Evolutionary conservation across 1,140 invertebrate genomes (phyloP), one percentile per base, ranked within the genome.

Genomic region (Camponotus pennsylvanicus): DNA sequence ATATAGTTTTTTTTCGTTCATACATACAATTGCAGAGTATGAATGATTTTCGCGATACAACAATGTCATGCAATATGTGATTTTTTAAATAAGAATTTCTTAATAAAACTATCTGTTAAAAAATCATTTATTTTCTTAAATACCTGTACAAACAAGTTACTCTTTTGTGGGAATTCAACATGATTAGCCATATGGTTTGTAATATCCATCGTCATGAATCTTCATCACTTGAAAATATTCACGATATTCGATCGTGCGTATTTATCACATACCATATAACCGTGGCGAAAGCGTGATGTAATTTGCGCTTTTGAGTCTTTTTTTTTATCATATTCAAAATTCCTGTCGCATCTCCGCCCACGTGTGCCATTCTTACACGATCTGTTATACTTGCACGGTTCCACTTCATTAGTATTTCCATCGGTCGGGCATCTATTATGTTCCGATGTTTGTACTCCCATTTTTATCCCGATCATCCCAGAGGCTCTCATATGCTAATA

Each of bases 381-480:
- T 86, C 63, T 91, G 89, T 91, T 93, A 90, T 90, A 92, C 84
- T 92, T 89, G 63, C 61, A 86, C 77, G 32, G 85, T 86, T 90
- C 86, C 83, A 69, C 87, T 90, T 94, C 93, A 94, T 94, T 94
- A 92, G 89, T 94, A 93, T 93, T 93, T 92, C 86, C 91, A 93
- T 91, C 90, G 88, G 84, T 86, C 73, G 84, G 77, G 86, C 64
- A 79, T 89, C 90, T 92, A 94, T 94, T 94, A 93, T 94, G 90
- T 90, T 86, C 77, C 89, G 79, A 88, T 89, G 92, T 93, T 94
- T 93, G 90, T 93, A 94, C 93, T 93, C 91, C 87, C 88, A 91
- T 93, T 94, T 94, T 94, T 92, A 93, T 93, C 90, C 90, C 90
- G 88, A 91, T 89, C 87, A 89, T 89, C 91, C 71, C 92, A 92